Percentiles rank a stretch among this genome's conserved stretches.
Conservation (phyloP, 2,113 vertebrate genomes). For the Blennius ocellaris region DNA sequence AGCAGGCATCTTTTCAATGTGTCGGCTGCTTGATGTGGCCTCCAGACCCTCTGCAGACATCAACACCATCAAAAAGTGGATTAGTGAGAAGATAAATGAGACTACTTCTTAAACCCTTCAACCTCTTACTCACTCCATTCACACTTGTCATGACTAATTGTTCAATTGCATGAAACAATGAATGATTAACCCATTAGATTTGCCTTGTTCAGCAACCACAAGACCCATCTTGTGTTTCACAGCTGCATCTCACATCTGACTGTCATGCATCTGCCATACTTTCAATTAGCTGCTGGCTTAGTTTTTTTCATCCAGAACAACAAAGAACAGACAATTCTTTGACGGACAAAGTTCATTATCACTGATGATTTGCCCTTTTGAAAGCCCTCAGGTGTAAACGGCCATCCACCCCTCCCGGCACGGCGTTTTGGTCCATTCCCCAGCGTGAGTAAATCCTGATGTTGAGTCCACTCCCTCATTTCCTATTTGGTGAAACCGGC, state of each 20-base stretch:
- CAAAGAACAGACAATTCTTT: conserved; percentile 7
- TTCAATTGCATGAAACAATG: not conserved
- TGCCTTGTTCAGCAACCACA: not conserved
- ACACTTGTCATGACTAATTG: not conserved
- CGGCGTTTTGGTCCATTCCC: conserved; percentile 32
- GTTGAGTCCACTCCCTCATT: conserved; percentile 60
- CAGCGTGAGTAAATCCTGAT: conserved; percentile 67
- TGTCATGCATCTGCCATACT: not conserved
- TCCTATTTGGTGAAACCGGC: conserved; percentile 62
- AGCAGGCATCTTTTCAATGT: conserved; percentile 24
- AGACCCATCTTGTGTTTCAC: not conserved
- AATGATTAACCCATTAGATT: conserved; percentile 19
- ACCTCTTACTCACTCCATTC: no score
- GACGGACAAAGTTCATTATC: conserved; percentile 6
- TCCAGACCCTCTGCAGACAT: conserved; percentile 11
- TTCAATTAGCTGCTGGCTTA: not conserved
- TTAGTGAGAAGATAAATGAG: conserved; percentile 24
- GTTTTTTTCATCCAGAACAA: not conserved
- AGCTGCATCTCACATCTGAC: conserved; percentile 7
- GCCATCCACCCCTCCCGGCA: conserved; percentile 30
- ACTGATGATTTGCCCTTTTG: not conserved
- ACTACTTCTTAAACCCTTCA: no score
- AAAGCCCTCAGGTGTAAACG: conserved; percentile 47
- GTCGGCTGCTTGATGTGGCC: conserved; percentile 26
- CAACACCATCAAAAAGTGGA: conserved; percentile 22